Conservation (phyloP, 2,888 invertebrate species). For the Cenopis cana region DNA sequence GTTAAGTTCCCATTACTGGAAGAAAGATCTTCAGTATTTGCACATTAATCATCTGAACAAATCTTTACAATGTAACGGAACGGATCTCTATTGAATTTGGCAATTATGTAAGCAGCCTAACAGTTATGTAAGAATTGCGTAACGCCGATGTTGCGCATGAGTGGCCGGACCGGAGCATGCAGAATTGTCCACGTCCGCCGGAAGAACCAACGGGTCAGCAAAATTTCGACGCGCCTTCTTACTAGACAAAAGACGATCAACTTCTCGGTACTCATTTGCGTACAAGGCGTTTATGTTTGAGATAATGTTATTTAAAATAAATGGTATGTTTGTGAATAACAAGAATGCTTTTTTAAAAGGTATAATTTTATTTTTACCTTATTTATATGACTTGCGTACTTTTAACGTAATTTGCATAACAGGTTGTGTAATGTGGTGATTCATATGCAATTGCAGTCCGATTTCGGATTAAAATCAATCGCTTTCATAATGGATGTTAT, state of each 20-base stretch:
- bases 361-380: neutral
- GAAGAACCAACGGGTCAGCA: conserved; percentile 60
- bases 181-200: conserved; percentile 61
- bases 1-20: conserved; percentile 27
- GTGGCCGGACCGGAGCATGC: conserved; percentile 58
- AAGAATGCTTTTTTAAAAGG: neutral
- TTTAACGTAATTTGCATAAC: neutral
- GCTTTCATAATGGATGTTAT: neutral
- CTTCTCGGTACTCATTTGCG: neutral
- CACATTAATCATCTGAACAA: conserved; percentile 37
- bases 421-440: neutral
- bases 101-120: conserved; percentile 59
- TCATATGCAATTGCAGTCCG: neutral
- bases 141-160: conserved; percentile 58
- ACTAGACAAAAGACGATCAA: conserved; percentile 1
- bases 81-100: conserved; percentile 46
- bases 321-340: too few species aligned
- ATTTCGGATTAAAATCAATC: neutral
- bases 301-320: too few species aligned
- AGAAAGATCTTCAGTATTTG: conserved; percentile 32
- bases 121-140: conserved; percentile 69
- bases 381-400: neutral
- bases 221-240: conserved; percentile 56
- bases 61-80: conserved; percentile 35
- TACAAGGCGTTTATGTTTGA: neutral